Evolutionary conservation across 1,140 invertebrate species (phyloP).

Genomic region (Drosophila albomicans): DNA sequence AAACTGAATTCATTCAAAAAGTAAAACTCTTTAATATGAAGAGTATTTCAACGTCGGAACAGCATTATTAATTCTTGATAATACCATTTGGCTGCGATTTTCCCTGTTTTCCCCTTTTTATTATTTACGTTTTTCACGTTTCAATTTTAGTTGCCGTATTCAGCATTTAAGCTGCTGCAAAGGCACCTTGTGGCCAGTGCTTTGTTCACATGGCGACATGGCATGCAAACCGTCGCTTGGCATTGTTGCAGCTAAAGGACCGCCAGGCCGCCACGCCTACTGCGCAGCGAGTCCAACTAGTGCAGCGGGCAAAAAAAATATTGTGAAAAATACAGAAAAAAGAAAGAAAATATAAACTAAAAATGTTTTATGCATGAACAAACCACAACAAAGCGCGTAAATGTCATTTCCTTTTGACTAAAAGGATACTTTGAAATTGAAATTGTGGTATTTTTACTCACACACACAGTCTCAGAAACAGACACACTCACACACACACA

Average conservation of each 20-base stretch:
- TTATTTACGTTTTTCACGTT: conserved; percentile 17
- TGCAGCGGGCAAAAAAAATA: conserved; percentile 34
- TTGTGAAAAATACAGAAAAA: conserved; percentile 22
- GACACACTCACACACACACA: conserved; percentile 6
- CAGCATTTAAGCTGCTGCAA: conserved; percentile 6
- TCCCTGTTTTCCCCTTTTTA: background rate
- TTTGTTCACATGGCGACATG: conserved; percentile 12
- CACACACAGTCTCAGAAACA: conserved; percentile 13
- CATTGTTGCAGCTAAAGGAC: conserved; percentile 7
- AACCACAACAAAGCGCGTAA: conserved; percentile 83
- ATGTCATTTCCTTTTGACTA: conserved; percentile 82
- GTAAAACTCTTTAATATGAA: background rate
- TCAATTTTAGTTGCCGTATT: background rate
- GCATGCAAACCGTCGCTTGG: conserved; percentile 6
- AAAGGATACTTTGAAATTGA: conserved; percentile 84
- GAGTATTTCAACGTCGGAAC: background rate
- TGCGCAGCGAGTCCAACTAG: conserved; percentile 15
- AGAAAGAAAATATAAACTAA: conserved; percentile 63
- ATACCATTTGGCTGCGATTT: conserved; percentile 8
- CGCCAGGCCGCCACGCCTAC: conserved; percentile 28
- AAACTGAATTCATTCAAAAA: too few relatives aligned
- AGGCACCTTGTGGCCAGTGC: conserved; percentile 13
- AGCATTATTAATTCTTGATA: background rate
- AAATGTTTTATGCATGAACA: conserved; percentile 82
- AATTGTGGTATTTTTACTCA: conserved; percentile 75